phyloP scores from a whole-genome alignment of 1,140 invertebrate species.

The Conus betulinus region DNA sequence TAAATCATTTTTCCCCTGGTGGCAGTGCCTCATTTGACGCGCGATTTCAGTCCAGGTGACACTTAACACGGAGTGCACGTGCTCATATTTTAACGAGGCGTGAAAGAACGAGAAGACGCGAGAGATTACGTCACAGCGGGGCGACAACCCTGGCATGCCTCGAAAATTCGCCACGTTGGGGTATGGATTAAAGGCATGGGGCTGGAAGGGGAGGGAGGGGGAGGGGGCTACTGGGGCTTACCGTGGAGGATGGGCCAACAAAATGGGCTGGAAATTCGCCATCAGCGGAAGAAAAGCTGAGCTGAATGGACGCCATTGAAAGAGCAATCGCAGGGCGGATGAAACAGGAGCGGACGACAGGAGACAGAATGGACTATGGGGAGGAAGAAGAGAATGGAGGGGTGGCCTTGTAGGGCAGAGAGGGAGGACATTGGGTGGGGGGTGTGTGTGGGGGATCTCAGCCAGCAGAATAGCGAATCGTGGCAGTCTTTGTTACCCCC shows the following conservation, averaged over 20 bases:
- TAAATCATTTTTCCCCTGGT: too few species aligned
- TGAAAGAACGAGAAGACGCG: neutral
- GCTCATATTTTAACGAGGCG: neutral
- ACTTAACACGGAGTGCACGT: neutral
- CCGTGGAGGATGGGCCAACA: neutral
- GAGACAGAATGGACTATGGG: neutral
- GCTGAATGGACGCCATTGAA: neutral
- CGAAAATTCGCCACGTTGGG: too few species aligned
- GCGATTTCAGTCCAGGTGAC: neutral
- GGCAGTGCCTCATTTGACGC: too few species aligned
- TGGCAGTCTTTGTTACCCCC: constrained; percentile 23
- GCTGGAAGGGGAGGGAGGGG: neutral
- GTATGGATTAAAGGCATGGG: neutral
- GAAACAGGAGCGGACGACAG: neutral
- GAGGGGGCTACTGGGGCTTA: neutral
- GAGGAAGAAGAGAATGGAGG: neutral
- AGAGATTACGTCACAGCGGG: constrained; percentile 6
- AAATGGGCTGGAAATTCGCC: neutral
- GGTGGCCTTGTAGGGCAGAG: neutral
- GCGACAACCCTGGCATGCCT: neutral
- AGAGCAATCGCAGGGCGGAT: neutral
- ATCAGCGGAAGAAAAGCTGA: neutral
- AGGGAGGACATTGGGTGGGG: neutral
- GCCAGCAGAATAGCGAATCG: neutral
- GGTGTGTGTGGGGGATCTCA: neutral